Evolutionary conservation across 2,888 invertebrate species (phyloP).

Genomic region (Sphinx pinastri): DNA sequence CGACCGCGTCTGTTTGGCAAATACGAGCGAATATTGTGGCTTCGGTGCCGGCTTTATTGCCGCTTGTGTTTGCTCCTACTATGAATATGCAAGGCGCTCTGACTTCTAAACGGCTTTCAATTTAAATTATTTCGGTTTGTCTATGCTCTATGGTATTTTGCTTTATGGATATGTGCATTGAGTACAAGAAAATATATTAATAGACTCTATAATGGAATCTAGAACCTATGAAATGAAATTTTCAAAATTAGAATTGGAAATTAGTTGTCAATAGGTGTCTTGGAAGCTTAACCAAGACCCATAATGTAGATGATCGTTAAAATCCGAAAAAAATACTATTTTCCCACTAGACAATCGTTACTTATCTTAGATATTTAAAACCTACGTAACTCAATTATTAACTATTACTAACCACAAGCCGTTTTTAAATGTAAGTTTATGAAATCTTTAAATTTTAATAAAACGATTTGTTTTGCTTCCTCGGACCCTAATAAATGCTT

Average conservation of each 20-base stretch:
- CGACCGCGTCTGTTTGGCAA: slow-evolving; percentile 75
- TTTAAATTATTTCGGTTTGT: slow-evolving; percentile 9
- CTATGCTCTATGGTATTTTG: background rate
- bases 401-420: background rate
- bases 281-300: too few species aligned
- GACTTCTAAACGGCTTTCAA: slow-evolving; percentile 46
- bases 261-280: too few species aligned
- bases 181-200: too few species aligned
- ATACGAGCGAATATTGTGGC: slow-evolving; percentile 62
- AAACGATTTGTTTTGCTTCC: slow-evolving; percentile 3
- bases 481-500: slow-evolving; percentile 34
- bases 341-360: too few species aligned
- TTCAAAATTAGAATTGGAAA: too few species aligned
- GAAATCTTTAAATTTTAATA: slow-evolving; percentile 16
- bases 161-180: background rate
- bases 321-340: too few species aligned
- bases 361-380: too few species aligned
- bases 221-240: too few species aligned
- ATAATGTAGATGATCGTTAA: too few species aligned
- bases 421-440: background rate
- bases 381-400: too few species aligned
- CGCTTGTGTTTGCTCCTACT: slow-evolving; percentile 52
- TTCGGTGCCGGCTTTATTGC: slow-evolving; percentile 63
- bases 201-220: too few species aligned
- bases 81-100: slow-evolving; percentile 71